Conservation (phyloP, 1,140 invertebrate species). For the Drosophila mayri region DNA sequence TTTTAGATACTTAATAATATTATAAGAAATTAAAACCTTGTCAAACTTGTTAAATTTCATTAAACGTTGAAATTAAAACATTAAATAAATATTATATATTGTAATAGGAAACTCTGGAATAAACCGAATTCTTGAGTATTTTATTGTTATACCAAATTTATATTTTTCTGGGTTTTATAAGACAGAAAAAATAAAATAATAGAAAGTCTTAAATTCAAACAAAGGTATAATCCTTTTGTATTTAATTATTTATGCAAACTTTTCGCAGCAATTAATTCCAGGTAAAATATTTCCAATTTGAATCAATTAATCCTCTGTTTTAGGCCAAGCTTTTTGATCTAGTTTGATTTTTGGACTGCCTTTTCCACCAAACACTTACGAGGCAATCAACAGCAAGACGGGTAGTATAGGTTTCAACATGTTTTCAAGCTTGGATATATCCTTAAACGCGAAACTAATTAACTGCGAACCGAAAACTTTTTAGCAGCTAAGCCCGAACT, state of each 20-base stretch:
- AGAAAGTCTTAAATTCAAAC: neutral
- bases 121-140: neutral
- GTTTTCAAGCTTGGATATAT: conserved; percentile 14
- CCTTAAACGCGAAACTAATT: conserved; percentile 43
- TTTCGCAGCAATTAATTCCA: neutral
- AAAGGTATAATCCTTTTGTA: no score
- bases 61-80: neutral
- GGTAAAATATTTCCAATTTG: neutral
- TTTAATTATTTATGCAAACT: neutral
- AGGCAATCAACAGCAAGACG: conserved; percentile 47
- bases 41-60: neutral
- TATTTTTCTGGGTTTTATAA: neutral
- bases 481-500: conserved; percentile 4
- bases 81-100: neutral
- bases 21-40: neutral
- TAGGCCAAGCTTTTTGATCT: neutral
- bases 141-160: no score
- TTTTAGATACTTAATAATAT: no score
- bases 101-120: no score
- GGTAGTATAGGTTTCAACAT: conserved; percentile 52
- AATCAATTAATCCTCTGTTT: neutral
- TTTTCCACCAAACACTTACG: conserved; percentile 55
- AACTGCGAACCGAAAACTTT: conserved; percentile 42
- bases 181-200: neutral
- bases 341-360: neutral